Evolutionary conservation across 1,140 invertebrate genomes (phyloP).

Genomic region (Pogonognathellus flavescens): DNA sequence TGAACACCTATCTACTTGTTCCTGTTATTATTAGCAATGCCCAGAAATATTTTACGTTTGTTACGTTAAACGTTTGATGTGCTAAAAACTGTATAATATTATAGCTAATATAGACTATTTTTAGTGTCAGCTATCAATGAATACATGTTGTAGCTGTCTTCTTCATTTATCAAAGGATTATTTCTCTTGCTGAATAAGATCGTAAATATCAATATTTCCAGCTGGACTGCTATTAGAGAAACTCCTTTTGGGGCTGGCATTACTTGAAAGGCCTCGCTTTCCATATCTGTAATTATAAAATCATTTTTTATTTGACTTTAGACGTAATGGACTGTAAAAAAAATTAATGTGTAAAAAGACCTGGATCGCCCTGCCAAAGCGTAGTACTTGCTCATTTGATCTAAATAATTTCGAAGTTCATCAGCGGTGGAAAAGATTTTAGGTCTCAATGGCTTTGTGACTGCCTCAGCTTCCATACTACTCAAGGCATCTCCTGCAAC

Average conservation of each 20-base stretch:
- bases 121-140: too few relatives aligned
- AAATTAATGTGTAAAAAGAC: too few relatives aligned
- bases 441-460: slow-evolving; percentile 70
- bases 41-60: background rate
- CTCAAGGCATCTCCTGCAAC: slow-evolving; percentile 52
- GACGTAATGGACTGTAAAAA: background rate
- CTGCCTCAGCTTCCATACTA: slow-evolving; percentile 58
- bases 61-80: background rate
- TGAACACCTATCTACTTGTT: background rate
- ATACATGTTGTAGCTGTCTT: background rate
- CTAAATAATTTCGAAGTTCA: slow-evolving; percentile 73
- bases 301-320: background rate
- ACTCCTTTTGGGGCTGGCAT: slow-evolving; percentile 9
- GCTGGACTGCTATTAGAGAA: slow-evolving; percentile 15
- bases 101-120: slow-evolving; percentile 12
- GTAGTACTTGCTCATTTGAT: slow-evolving; percentile 74
- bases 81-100: slow-evolving; percentile 16
- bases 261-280: slow-evolving; percentile 27
- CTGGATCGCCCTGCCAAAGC: slow-evolving; percentile 74
- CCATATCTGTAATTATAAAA: slow-evolving; percentile 27
- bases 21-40: background rate
- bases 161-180: background rate
- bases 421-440: slow-evolving; percentile 72
- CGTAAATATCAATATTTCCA: slow-evolving; percentile 29
- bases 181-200: slow-evolving; percentile 30